Evolutionary conservation across 2,113 vertebrate genomes (phyloP).

Genomic region (Chlorocebus sabaeus): DNA sequence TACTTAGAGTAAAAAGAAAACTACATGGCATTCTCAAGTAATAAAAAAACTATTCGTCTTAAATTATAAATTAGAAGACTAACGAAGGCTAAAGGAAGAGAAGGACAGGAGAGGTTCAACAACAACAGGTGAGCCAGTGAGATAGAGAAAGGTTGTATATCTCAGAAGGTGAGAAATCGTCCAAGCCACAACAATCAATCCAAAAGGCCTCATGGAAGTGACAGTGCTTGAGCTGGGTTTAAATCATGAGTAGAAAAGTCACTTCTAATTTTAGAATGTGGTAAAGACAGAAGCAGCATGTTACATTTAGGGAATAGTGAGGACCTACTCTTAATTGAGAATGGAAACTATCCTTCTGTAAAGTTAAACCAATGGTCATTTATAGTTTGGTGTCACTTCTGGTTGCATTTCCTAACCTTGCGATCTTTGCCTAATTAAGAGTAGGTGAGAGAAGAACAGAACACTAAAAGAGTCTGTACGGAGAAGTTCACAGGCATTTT

Average conservation of each 20-base stretch:
- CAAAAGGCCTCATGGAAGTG: not conserved
- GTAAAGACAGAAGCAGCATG: not conserved
- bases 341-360: not conserved
- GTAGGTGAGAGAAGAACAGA: not conserved
- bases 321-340: not conserved
- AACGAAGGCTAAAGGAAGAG: not conserved
- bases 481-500: not conserved
- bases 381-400: not conserved
- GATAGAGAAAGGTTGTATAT: not conserved
- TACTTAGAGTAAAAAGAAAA: not conserved
- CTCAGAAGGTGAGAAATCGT: not conserved
- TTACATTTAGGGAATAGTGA: not conserved
- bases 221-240: not conserved
- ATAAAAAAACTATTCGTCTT: not conserved
- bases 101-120: not conserved
- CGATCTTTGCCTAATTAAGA: slow-evolving; percentile 3
- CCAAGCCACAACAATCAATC: not conserved
- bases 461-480: not conserved
- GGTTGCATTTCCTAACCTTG: not conserved
- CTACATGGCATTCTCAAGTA: not conserved
- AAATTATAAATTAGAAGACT: not conserved
- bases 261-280: not conserved
- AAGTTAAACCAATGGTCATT: not conserved
- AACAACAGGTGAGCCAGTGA: not conserved
- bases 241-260: not conserved